Evolutionary conservation across 2,888 invertebrate genomes (phyloP).

Genomic region (Drosophila conformis): DNA sequence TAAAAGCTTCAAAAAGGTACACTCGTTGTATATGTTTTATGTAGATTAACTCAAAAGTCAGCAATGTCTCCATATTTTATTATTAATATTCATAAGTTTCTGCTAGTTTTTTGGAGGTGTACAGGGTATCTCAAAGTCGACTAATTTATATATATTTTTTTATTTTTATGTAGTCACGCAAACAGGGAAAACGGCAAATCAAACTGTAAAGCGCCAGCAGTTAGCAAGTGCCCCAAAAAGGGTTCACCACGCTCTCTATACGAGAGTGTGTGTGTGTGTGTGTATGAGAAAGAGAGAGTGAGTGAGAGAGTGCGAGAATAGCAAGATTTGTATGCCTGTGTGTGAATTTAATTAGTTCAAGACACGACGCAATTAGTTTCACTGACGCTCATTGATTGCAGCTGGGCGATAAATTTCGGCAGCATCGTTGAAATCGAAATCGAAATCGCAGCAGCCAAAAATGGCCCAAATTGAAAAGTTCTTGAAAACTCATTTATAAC

Average conservation of each 20-base stretch:
- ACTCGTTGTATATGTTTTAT: background rate
- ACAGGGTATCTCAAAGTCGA: constrained; percentile 7
- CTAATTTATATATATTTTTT: no score
- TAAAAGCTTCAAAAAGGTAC: no score
- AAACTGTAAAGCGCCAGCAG: constrained; percentile 59
- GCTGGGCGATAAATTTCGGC: constrained; percentile 62
- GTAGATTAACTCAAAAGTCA: background rate
- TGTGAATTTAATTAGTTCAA: constrained; percentile 73
- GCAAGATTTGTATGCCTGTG: constrained; percentile 32
- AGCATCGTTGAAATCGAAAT: constrained; percentile 7
- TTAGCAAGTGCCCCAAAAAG: constrained; percentile 43
- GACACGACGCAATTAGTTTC: constrained; percentile 70
- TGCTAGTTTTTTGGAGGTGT: background rate
- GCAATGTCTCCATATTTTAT: background rate
- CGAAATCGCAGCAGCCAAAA: constrained; percentile 7
- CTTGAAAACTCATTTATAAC: constrained; percentile 43
- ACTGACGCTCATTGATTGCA: constrained; percentile 69
- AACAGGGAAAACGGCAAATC: constrained; percentile 41
- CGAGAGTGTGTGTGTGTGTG: background rate
- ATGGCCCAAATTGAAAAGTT: constrained; percentile 60
- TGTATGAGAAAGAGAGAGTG: background rate
- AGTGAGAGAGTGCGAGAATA: background rate
- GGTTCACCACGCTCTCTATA: constrained; percentile 2
- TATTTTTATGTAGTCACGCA: constrained; percentile 34
- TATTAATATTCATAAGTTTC: background rate